A percentile compares a stretch with the other conserved stretches of the same genome.
Conservation (phyloP, 2,888 invertebrate species). For the Zhengitettix transpicula region DNA sequence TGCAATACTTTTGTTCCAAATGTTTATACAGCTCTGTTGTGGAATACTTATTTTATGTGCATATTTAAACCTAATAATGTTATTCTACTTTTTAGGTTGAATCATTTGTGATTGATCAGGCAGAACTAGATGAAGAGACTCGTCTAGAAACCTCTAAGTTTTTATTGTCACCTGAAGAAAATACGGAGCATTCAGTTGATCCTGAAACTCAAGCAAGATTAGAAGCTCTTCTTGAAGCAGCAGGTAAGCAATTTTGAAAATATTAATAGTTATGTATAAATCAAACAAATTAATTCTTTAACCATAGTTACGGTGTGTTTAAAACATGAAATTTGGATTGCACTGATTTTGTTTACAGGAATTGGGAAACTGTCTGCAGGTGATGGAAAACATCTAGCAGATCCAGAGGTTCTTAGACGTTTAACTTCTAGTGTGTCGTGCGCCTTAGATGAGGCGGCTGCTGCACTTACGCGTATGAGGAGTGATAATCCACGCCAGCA, state of each 20-base stretch:
- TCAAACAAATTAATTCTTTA: no score
- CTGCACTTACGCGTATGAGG: constrained; percentile 89
- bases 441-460: constrained; percentile 93
- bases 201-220: constrained; percentile 80
- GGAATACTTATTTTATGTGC: no score
- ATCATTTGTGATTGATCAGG: constrained; percentile 50
- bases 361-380: constrained; percentile 65
- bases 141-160: constrained; percentile 44
- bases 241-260: constrained; percentile 34
- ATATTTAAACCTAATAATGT: no score
- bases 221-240: constrained; percentile 86
- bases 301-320: no score
- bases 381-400: constrained; percentile 70
- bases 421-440: constrained; percentile 80
- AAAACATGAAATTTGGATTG: no score
- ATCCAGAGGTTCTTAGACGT: constrained; percentile 74
- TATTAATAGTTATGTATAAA: background rate
- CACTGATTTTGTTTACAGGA: constrained; percentile 31
- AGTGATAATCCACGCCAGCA: constrained; percentile 65
- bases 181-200: constrained; percentile 52
- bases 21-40: no score
- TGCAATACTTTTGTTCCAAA: no score
- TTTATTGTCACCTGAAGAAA: constrained; percentile 39
- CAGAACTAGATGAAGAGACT: constrained; percentile 44
- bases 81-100: constrained; percentile 36